A percentile compares a stretch with the other conserved stretches of the same genome.
These are phyloP conservation scores for Chelidonichthys spinosus DNA, from an alignment of 2,797 vertebrate genomes.

Conservation along the genomic window DNA sequence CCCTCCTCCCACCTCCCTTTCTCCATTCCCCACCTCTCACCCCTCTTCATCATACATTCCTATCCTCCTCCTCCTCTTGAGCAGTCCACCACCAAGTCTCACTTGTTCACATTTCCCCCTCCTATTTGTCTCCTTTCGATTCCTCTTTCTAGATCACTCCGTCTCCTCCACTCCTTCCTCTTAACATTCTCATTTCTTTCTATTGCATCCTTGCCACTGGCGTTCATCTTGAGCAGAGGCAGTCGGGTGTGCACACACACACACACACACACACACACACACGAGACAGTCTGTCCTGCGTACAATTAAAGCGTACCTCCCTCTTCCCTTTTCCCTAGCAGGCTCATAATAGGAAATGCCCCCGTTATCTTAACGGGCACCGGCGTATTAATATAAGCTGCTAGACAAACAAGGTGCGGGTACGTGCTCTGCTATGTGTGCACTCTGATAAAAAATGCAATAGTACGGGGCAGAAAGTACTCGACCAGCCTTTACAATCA, in stretches of 20 bases:
- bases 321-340: constrained; percentile 76
- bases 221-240: constrained; percentile 29
- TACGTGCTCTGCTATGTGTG: constrained; percentile 38
- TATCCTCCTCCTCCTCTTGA: not conserved
- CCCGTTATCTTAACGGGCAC: constrained; percentile 76
- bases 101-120: constrained; percentile 15
- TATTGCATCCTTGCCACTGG: constrained; percentile 8
- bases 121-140: constrained; percentile 58
- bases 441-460: constrained; percentile 46
- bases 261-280: constrained; percentile 29
- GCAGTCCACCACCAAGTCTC: constrained; percentile 8
- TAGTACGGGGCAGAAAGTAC: constrained; percentile 9
- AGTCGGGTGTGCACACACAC: not conserved
- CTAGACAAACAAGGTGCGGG: constrained; percentile 71
- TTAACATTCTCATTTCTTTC: not conserved
- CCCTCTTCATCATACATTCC: constrained; percentile 13
- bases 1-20: not conserved
- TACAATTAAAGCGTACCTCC: constrained; percentile 70
- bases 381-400: constrained; percentile 77
- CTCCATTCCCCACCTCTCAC: constrained; percentile 11
- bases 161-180: constrained; percentile 7
- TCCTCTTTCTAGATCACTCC: constrained; percentile 58
- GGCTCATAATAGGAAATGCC: constrained; percentile 81
- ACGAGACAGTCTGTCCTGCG: constrained; percentile 46
- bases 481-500: constrained; percentile 5